Evolutionary conservation across 1,140 invertebrate genomes (phyloP).

Genomic region (Latrodectus geometricus): DNA sequence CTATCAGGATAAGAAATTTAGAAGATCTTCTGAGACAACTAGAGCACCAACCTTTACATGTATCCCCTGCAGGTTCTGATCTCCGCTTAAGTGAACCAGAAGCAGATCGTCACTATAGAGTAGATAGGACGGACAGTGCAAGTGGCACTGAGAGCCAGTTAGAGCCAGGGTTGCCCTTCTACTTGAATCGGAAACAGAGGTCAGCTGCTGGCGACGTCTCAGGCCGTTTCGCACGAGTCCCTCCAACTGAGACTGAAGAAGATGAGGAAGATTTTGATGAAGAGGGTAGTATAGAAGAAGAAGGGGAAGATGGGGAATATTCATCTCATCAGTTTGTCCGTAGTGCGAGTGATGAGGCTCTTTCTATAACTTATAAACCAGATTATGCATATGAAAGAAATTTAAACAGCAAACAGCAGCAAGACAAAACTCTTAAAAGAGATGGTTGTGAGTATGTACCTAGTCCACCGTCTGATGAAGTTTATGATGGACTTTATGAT

Average conservation of each 20-base stretch:
- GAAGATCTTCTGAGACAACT: constrained; percentile 91
- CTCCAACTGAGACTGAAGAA: constrained; percentile 35
- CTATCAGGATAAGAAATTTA: constrained; percentile 83
- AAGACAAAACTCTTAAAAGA: constrained; percentile 63
- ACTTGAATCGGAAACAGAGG: constrained; percentile 22
- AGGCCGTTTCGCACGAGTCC: constrained; percentile 30
- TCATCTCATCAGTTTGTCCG: constrained; percentile 91
- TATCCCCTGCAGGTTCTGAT: constrained; percentile 84
- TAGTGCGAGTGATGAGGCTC: constrained; percentile 88
- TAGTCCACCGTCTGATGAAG: constrained; percentile 64
- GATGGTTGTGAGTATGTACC: constrained; percentile 64
- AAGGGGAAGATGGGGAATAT: constrained; percentile 81
- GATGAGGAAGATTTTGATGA: constrained; percentile 56
- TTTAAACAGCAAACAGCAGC: constrained; percentile 57
- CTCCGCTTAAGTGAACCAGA: constrained; percentile 92
- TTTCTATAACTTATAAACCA: constrained; percentile 73
- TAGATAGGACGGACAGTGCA: constrained; percentile 65
- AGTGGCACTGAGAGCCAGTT: constrained; percentile 68
- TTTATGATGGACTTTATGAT: constrained; percentile 60
- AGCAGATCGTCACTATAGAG: constrained; percentile 80
- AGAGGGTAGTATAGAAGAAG: constrained; percentile 79
- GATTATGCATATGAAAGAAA: constrained; percentile 63
- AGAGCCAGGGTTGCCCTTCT: constrained; percentile 47
- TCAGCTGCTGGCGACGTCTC: constrained; percentile 14
- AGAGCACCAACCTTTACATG: constrained; percentile 86